phyloP scores from a whole-genome alignment of 2,888 invertebrate species.

The Caenorhabditis imperialis region DNA sequence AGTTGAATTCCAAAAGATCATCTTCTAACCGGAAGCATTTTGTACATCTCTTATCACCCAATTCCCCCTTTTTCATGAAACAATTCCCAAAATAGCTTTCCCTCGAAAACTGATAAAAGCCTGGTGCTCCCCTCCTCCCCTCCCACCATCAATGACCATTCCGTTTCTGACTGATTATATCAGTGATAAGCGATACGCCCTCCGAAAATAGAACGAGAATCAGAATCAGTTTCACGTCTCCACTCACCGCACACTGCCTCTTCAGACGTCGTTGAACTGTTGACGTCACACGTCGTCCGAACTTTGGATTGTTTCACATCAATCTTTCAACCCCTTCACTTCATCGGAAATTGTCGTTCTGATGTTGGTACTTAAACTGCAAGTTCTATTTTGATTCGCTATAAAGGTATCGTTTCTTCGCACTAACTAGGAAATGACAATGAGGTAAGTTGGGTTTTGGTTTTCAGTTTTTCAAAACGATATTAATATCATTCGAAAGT shows the following conservation, averaged over 20 bases:
- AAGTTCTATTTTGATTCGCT: no score
- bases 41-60: background rate
- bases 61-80: conserved; percentile 4
- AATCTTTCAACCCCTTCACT: conserved; percentile 31
- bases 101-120: conserved; percentile 34
- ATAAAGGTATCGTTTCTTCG: no score
- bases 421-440: no score
- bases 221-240: conserved; percentile 11
- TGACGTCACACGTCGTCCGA: conserved; percentile 46
- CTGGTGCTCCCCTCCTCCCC: background rate
- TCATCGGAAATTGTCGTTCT: no score
- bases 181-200: no score
- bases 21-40: conserved; percentile 25
- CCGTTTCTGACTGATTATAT: no score
- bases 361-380: no score
- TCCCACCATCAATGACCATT: conserved; percentile 1
- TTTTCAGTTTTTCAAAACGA: no score
- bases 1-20: conserved; percentile 44
- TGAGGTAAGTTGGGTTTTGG: no score
- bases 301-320: conserved; percentile 40
- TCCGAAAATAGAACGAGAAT: conserved; percentile 18
- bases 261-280: conserved; percentile 44
- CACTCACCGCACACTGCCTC: conserved; percentile 1
- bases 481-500: no score
- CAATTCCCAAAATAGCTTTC: conserved; percentile 22